phyloP scores from a whole-genome alignment of 2,888 invertebrate genomes.

The Sminthurinus aureus region DNA sequence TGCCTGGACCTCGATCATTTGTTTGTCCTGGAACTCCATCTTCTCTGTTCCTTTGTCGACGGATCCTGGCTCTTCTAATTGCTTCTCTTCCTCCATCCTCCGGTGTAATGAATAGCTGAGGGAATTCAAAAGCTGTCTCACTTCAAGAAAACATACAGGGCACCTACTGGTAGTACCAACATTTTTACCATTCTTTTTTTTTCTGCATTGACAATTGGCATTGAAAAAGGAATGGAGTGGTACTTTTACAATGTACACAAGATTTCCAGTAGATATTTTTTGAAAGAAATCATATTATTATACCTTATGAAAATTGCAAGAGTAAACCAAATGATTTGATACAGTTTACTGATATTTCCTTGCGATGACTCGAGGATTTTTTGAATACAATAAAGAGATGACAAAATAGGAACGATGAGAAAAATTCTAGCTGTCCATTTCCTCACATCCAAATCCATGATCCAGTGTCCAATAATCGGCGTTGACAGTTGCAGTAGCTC shows the following conservation, averaged over 20 bases:
- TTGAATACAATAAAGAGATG: neutral
- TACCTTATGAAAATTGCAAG: slow-evolving; percentile 2
- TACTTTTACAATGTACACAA: too few relatives aligned
- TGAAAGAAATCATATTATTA: too few relatives aligned
- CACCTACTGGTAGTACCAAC: too few relatives aligned
- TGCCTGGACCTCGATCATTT: neutral
- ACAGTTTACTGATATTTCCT: neutral
- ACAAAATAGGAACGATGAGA: neutral
- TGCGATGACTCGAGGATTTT: neutral
- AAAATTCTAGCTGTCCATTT: neutral
- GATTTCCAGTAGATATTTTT: too few relatives aligned
- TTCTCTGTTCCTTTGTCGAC: too few relatives aligned
- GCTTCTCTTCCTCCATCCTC: neutral
- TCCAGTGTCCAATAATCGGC: neutral
- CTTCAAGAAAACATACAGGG: neutral
- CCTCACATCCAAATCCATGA: neutral
- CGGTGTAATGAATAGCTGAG: neutral
- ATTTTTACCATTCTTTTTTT: too few relatives aligned
- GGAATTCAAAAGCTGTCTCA: slow-evolving; percentile 12
- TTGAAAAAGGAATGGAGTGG: too few relatives aligned
- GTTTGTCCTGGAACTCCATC: too few relatives aligned
- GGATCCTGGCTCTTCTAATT: neutral
- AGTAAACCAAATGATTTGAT: neutral
- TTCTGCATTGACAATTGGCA: too few relatives aligned
- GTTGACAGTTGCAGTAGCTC: neutral